These are phyloP conservation scores for Myzus persicae DNA, from an alignment of 1,140 invertebrate genomes.

Conservation along the genomic window DNA sequence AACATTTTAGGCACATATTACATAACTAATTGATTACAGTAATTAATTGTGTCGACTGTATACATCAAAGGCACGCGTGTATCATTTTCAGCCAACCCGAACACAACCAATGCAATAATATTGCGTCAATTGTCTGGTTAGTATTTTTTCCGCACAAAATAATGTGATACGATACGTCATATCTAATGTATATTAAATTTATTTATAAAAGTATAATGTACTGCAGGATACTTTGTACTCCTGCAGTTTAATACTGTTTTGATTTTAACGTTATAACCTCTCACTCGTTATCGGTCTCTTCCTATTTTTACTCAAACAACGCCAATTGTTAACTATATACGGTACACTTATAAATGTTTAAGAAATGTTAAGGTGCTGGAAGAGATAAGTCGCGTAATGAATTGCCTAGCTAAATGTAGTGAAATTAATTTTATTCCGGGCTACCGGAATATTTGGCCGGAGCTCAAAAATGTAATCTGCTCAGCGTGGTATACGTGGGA, in stretches of 20 bases:
- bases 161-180: neutral
- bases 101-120: neutral
- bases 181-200: too few relatives aligned
- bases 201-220: neutral
- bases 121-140: neutral
- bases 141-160: neutral
- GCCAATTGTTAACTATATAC: neutral
- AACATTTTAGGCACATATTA: neutral
- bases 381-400: slow-evolving; percentile 41
- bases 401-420: slow-evolving; percentile 37
- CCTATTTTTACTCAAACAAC: neutral
- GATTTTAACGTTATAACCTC: neutral
- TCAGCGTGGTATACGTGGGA: neutral
- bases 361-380: slow-evolving; percentile 23
- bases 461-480: slow-evolving; percentile 23
- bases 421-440: slow-evolving; percentile 36
- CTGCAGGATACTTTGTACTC: too few relatives aligned
- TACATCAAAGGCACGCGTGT: neutral
- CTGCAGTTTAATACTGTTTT: neutral
- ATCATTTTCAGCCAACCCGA: neutral
- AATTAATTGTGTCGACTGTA: neutral
- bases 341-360: neutral
- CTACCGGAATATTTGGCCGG: neutral
- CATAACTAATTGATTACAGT: neutral
- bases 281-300: neutral